phyloP scores from a whole-genome alignment of 2,888 invertebrate species.

The Euphydryas editha region DNA sequence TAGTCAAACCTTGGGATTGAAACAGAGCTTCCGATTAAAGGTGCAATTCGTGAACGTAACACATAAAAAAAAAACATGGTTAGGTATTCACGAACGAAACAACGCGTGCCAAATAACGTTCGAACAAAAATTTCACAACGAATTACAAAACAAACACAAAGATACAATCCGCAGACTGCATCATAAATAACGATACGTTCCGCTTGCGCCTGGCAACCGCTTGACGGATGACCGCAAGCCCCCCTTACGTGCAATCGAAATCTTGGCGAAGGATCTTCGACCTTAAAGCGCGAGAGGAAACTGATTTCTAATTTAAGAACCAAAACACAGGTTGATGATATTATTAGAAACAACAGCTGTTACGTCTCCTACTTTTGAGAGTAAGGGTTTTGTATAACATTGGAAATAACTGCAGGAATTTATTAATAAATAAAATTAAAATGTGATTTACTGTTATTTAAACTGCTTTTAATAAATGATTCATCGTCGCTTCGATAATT shows the following conservation, averaged over 20 bases:
- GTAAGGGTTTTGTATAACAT: not conserved
- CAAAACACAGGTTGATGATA: constrained; percentile 12
- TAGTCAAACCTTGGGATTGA: not conserved
- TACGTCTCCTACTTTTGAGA: constrained; percentile 1
- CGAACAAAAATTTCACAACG: constrained; percentile 27
- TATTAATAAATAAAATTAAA: constrained; percentile 11
- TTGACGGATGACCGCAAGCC: constrained; percentile 42
- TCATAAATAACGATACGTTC: constrained; percentile 41
- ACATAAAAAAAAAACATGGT: constrained; percentile 2
- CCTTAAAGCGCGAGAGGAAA: constrained; percentile 19
- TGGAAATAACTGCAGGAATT: not conserved
- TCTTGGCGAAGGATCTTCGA: constrained; percentile 29
- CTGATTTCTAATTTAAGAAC: constrained; percentile 14
- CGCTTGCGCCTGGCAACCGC: constrained; percentile 40
- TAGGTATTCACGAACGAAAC: constrained; percentile 13
- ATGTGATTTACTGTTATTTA: not conserved
- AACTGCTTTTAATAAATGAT: constrained; percentile 1
- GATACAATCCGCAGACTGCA: constrained; percentile 24
- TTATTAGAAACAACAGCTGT: constrained; percentile 14
- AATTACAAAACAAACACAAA: constrained; percentile 26
- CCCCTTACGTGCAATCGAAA: constrained; percentile 40
- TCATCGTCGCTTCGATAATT: not conserved
- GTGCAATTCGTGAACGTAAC: constrained; percentile 5
- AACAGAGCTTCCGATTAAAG: not conserved
- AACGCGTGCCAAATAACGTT: constrained; percentile 32